phyloP scores from a whole-genome alignment of 2,113 vertebrate species.

The Phyllopteryx taeniolatus region DNA sequence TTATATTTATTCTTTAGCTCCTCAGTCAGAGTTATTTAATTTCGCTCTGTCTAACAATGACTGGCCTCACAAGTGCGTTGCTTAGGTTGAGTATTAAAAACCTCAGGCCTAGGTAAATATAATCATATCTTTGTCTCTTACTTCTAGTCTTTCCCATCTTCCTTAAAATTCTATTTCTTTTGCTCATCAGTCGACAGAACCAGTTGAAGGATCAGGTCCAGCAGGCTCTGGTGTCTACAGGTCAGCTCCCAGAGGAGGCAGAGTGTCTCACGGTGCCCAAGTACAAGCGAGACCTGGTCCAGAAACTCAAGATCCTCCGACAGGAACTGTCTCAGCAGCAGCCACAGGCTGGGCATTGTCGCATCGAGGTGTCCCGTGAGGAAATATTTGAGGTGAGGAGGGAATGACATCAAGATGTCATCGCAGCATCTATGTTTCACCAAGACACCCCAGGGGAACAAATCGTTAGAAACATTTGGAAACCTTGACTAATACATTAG shows the following conservation, averaged over 20 bases:
- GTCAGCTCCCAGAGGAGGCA: constrained; percentile 85
- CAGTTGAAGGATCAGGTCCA: constrained; percentile 87
- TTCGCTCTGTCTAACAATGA: too few species aligned
- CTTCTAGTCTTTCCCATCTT: not conserved
- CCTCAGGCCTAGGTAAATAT: not conserved
- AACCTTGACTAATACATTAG: not conserved
- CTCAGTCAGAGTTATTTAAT: not conserved
- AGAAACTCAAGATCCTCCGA: constrained; percentile 95
- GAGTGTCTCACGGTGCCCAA: constrained; percentile 94
- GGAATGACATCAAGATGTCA: constrained; percentile 1
- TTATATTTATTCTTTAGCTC: not conserved
- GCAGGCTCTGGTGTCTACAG: constrained; percentile 81
- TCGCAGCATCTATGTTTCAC: constrained; percentile 10
- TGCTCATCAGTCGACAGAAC: constrained; percentile 80
- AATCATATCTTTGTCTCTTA: not conserved
- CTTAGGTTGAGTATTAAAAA: not conserved
- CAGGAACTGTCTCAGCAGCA: constrained; percentile 97
- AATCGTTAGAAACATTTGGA: not conserved
- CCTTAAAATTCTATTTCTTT: not conserved
- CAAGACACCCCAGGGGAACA: not conserved
- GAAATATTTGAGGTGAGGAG: constrained; percentile 95
- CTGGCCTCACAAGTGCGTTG: not conserved
- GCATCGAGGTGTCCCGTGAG: constrained; percentile 96
- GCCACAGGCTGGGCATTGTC: constrained; percentile 96
- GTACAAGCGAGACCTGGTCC: constrained; percentile 95